phyloP scores from a whole-genome alignment of 2,888 invertebrate genomes.

The Brachypterus glaber region DNA sequence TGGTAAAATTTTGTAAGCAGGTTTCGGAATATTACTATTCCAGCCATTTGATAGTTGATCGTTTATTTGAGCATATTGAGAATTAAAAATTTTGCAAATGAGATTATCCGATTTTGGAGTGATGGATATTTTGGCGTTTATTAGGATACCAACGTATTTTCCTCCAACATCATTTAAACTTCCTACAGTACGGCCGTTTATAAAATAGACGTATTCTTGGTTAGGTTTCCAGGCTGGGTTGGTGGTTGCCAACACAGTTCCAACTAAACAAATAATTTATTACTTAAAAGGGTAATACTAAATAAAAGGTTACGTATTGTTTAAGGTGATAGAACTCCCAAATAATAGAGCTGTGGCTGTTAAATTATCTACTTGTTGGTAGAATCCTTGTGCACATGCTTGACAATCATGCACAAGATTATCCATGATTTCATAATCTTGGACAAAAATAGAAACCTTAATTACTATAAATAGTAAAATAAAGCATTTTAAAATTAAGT shows the following conservation, averaged over 20 bases:
- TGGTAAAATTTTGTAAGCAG: constrained; percentile 43
- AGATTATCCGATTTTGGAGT: constrained; percentile 42
- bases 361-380: too few relatives aligned
- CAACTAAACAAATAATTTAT: constrained; percentile 28
- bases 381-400: too few relatives aligned
- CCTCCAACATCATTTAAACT: constrained; percentile 47
- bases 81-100: constrained; percentile 39
- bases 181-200: constrained; percentile 47
- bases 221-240: constrained; percentile 47
- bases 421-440: too few relatives aligned
- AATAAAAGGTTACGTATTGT: too few relatives aligned
- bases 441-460: too few relatives aligned
- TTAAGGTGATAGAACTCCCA: too few relatives aligned
- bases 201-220: constrained; percentile 48
- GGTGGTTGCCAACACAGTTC: constrained; percentile 27
- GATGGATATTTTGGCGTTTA: constrained; percentile 47
- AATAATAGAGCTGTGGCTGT: too few relatives aligned
- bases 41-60: constrained; percentile 42
- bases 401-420: too few relatives aligned
- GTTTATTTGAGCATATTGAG: constrained; percentile 43
- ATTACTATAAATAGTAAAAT: too few relatives aligned
- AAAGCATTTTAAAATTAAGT: too few relatives aligned
- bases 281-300: too few relatives aligned
- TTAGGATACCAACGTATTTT: constrained; percentile 44
- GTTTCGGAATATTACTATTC: constrained; percentile 39